Evolutionary conservation across 1,140 invertebrate genomes (phyloP).

Genomic region (Drosophila pseudoananassae): DNA sequence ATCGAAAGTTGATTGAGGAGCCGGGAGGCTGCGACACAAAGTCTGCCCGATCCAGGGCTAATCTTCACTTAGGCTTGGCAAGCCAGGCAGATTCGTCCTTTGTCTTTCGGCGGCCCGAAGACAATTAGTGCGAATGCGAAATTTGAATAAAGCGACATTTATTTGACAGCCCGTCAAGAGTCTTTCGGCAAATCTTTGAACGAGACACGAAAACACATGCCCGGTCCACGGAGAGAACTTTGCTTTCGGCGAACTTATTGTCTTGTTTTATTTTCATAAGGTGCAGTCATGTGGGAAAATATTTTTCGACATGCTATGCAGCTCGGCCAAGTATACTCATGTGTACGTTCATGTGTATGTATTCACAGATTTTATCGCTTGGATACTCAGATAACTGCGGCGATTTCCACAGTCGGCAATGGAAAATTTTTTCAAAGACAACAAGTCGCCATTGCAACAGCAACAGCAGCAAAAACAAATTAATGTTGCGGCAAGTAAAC

Average conservation of each 20-base stretch:
- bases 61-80: constrained; percentile 62
- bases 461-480: constrained; percentile 68
- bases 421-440: constrained; percentile 81
- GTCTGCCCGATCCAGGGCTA: constrained; percentile 66
- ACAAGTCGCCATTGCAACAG: constrained; percentile 62
- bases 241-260: constrained; percentile 72
- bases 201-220: constrained; percentile 46
- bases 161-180: constrained; percentile 82
- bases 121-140: constrained; percentile 80
- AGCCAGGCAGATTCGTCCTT: constrained; percentile 40
- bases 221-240: constrained; percentile 25
- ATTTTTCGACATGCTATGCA: constrained; percentile 58
- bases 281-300: constrained; percentile 80
- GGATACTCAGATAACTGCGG: constrained; percentile 20
- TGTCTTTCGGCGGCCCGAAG: constrained; percentile 45
- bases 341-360: neutral
- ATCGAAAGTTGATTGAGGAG: constrained; percentile 78
- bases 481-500: constrained; percentile 77
- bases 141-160: constrained; percentile 84
- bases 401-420: constrained; percentile 62
- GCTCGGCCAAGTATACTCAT: constrained; percentile 14
- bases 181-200: constrained; percentile 79
- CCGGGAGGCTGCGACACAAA: constrained; percentile 71
- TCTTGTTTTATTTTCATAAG: constrained; percentile 68
- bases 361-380: neutral